Evolutionary conservation across 2,797 vertebrate species (phyloP).

Genomic region (Selene dorsalis): DNA sequence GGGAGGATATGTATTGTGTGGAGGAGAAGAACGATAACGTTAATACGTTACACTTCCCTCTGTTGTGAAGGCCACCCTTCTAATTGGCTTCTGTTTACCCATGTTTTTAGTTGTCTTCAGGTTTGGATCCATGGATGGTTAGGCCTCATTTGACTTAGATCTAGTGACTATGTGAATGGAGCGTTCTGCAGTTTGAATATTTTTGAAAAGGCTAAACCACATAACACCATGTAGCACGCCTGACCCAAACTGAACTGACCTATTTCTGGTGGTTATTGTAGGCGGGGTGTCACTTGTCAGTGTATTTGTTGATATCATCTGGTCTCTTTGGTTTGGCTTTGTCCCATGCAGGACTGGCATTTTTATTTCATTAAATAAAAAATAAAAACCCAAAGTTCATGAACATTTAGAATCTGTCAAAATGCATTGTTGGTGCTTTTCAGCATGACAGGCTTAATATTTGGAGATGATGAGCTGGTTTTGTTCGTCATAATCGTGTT

Average conservation of each 20-base stretch:
- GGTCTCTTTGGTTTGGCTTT: background rate
- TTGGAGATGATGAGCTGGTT: background rate
- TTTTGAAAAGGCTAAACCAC: conserved; percentile 8
- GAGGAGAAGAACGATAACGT: conserved; percentile 61
- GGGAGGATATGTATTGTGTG: conserved; percentile 72
- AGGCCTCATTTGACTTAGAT: background rate
- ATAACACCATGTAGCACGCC: background rate
- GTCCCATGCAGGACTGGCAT: background rate
- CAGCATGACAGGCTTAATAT: background rate
- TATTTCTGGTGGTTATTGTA: conserved; percentile 32
- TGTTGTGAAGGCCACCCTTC: conserved; percentile 39
- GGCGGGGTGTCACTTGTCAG: conserved; percentile 10
- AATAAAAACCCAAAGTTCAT: background rate
- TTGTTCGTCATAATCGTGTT: background rate
- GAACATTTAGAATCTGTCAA: no score
- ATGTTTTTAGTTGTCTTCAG: conserved; percentile 8
- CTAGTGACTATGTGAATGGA: background rate
- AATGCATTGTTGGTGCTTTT: background rate
- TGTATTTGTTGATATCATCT: conserved; percentile 17
- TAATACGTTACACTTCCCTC: conserved; percentile 49
- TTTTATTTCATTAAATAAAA: conserved; percentile 5
- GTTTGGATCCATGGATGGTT: conserved; percentile 5
- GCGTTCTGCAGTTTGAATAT: background rate
- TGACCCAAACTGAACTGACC: conserved; percentile 16
- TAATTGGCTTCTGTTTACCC: conserved; percentile 57